Evolutionary conservation across 2,113 vertebrate species (phyloP).

Genomic region (Chloebia gouldiae): DNA sequence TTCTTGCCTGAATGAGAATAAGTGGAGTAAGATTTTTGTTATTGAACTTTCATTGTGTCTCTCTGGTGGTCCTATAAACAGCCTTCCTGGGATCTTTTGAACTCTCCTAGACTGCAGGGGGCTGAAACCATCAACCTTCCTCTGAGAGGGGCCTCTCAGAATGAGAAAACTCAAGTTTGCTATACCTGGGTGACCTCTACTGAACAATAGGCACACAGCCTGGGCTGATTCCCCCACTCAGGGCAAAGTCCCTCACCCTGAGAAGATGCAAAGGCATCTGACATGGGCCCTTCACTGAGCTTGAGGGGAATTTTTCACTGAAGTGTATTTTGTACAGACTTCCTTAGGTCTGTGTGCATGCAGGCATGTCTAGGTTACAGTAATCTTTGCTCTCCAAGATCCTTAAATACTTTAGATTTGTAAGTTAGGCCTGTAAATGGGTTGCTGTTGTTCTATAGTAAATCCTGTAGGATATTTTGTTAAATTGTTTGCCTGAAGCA

Average conservation of each 20-base stretch:
- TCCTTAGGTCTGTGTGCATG: not conserved
- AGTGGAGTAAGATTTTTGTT: not conserved
- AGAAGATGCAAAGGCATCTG: not conserved
- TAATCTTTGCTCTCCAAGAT: not conserved
- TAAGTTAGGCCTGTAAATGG: not conserved
- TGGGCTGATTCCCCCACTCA: not conserved
- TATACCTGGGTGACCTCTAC: accelerated
- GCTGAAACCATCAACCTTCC: not conserved
- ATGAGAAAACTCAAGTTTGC: not conserved
- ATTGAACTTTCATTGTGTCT: not conserved
- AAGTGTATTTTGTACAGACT: not conserved
- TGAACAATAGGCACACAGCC: accelerated
- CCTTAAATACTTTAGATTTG: not conserved
- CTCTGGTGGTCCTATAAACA: not conserved
- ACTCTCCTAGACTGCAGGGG: not conserved
- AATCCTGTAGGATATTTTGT: not conserved
- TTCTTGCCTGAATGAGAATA: not conserved
- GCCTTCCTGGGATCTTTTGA: not conserved
- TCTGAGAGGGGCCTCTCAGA: not conserved
- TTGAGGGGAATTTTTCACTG: not conserved
- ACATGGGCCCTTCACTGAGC: not conserved
- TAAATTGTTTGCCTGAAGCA: not conserved
- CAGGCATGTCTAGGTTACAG: not conserved
- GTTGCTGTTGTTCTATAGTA: not conserved
- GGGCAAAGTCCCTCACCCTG: not conserved